These are phyloP conservation scores for Vireo altiloquus DNA, from an alignment of 2,113 vertebrate genomes.

Conservation along the genomic window DNA sequence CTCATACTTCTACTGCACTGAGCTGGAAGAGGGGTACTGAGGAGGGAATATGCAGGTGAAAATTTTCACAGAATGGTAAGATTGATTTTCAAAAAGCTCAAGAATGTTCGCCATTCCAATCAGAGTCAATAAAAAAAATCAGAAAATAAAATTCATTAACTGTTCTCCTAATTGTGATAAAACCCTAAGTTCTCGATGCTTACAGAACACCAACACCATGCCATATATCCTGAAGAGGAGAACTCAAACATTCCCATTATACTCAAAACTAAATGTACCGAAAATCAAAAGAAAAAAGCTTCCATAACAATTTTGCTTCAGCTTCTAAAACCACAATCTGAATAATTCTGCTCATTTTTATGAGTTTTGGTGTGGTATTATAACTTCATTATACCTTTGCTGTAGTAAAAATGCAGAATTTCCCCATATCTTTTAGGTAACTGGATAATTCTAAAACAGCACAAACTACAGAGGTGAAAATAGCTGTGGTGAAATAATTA, in stretches of 20 bases:
- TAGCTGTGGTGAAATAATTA: neutral
- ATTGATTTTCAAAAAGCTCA: neutral
- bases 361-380: neutral
- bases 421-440: neutral
- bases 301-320: neutral
- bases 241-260: neutral
- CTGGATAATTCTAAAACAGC: neutral
- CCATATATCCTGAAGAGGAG: neutral
- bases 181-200: fast-evolving
- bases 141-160: neutral
- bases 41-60: neutral
- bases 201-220: neutral
- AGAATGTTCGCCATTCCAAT: neutral
- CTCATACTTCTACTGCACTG: neutral
- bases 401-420: neutral
- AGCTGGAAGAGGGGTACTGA: neutral
- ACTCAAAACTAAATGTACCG: neutral
- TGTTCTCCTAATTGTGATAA: neutral
- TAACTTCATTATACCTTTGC: neutral
- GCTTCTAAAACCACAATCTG: neutral
- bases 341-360: neutral
- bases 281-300: neutral
- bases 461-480: neutral
- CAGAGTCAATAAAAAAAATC: neutral
- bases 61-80: neutral